A percentile compares a stretch with the other conserved stretches of the same genome.
These are phyloP conservation scores for Cercopithecus mona DNA, from an alignment of 2,113 vertebrate genomes.

Conservation along the genomic window DNA sequence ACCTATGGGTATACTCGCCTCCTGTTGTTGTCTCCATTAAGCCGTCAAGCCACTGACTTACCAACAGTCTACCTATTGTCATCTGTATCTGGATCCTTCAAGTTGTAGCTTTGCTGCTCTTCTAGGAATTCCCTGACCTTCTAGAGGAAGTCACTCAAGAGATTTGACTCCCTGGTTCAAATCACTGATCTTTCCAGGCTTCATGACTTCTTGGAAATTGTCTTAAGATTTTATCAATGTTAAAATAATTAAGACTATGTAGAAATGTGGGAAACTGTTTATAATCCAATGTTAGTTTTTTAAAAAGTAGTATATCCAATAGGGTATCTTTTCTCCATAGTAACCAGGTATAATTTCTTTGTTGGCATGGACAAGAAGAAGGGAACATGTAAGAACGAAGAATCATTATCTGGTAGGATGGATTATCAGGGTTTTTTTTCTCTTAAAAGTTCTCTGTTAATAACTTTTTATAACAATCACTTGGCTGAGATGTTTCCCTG, in stretches of 20 bases:
- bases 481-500: background rate
- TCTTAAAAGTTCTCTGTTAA: background rate
- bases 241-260: background rate
- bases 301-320: background rate
- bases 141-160: slow-evolving; percentile 10
- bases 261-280: background rate
- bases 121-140: background rate
- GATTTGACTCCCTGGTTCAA: background rate
- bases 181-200: background rate
- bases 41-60: background rate
- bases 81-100: background rate
- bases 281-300: background rate
- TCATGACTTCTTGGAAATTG: background rate
- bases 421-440: background rate
- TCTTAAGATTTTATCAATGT: background rate
- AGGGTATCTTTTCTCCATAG: background rate
- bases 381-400: background rate
- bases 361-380: slow-evolving; percentile 14
- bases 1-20: background rate
- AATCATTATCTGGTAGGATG: background rate
- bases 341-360: background rate
- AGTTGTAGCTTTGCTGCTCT: background rate
- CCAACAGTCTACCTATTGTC: background rate
- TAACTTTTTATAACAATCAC: background rate
- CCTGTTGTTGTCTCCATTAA: background rate